Percentiles rank a stretch among this genome's conserved stretches.
Evolutionary conservation across 2,797 vertebrate species (phyloP).

Genomic region (Buphagus erythrorhynchus): DNA sequence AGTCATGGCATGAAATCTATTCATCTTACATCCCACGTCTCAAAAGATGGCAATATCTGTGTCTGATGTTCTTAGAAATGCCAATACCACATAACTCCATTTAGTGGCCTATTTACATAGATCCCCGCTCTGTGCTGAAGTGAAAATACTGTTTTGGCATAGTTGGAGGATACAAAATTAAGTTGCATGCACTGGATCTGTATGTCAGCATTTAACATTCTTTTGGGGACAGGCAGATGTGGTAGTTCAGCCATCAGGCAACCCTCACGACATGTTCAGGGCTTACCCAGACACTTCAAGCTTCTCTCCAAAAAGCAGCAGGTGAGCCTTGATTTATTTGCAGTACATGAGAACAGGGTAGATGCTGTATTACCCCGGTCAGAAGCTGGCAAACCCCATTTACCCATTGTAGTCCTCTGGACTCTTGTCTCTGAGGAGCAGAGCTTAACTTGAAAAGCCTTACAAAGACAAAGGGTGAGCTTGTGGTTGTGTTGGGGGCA

Average conservation of each 20-base stretch:
- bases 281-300: background rate
- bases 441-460: background rate
- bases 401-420: background rate
- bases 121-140: background rate
- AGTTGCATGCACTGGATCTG: background rate
- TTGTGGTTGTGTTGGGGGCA: background rate
- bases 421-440: background rate
- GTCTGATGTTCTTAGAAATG: background rate
- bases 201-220: background rate
- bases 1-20: conserved; percentile 53
- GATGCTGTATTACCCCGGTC: background rate
- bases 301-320: background rate
- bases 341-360: background rate
- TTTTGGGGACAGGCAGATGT: background rate
- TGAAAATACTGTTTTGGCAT: background rate
- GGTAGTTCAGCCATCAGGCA: background rate
- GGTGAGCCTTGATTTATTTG: background rate
- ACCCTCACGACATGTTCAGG: background rate
- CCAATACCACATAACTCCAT: background rate
- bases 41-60: background rate
- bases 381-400: background rate
- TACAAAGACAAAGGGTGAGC: background rate
- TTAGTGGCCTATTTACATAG: background rate
- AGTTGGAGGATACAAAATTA: background rate
- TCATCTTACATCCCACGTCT: conserved; percentile 20